phyloP scores from a whole-genome alignment of 2,888 invertebrate species.

The Atherix ibis region DNA sequence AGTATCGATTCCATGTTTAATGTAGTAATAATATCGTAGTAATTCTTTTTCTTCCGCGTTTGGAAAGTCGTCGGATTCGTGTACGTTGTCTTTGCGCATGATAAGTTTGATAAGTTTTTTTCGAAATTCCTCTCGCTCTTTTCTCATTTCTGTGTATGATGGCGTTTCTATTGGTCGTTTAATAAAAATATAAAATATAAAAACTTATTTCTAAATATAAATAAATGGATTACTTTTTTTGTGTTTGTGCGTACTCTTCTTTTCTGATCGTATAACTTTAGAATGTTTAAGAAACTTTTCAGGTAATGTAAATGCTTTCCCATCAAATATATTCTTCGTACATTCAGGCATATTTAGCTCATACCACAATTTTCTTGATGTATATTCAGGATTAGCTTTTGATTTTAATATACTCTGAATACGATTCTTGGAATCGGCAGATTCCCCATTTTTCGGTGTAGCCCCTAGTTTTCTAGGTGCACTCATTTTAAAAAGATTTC shows the following conservation, averaged over 20 bases:
- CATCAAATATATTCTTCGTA: constrained; percentile 21
- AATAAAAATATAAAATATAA: not conserved
- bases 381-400: constrained; percentile 28
- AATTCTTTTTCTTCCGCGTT: constrained; percentile 50
- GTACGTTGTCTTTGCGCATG: constrained; percentile 35
- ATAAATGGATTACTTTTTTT: constrained; percentile 16
- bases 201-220: not conserved
- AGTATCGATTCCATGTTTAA: constrained; percentile 80
- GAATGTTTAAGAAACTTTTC: constrained; percentile 37
- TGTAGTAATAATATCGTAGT: constrained; percentile 75
- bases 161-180: constrained; percentile 42
- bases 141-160: constrained; percentile 50
- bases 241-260: constrained; percentile 14
- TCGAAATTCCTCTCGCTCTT: constrained; percentile 69
- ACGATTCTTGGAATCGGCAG: not conserved
- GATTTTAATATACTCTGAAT: constrained; percentile 16
- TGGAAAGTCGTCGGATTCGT: constrained; percentile 33
- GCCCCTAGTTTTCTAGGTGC: not conserved
- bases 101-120: constrained; percentile 62
- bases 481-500: too few species aligned
- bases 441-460: not conserved
- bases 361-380: constrained; percentile 25
- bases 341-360: constrained; percentile 30
- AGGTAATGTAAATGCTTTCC: constrained; percentile 39
- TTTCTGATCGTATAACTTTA: constrained; percentile 31